phyloP scores from a whole-genome alignment of 2,113 vertebrate genomes.

The Arenaria interpres region DNA sequence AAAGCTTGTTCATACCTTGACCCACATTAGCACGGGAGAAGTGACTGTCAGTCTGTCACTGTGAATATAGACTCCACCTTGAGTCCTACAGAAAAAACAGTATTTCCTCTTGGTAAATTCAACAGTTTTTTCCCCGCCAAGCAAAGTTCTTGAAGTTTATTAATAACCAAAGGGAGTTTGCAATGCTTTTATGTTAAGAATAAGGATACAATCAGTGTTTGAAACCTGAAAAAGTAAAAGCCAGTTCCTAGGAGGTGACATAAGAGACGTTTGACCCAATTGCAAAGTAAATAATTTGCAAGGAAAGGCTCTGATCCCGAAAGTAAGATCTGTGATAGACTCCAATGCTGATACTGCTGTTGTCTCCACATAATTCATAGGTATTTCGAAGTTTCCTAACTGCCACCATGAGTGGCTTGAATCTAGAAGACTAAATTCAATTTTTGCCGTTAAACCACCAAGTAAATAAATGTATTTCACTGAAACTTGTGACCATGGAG shows the following conservation, averaged over 20 bases:
- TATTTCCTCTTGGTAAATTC: neutral
- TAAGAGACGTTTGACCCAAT: neutral
- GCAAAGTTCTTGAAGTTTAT: neutral
- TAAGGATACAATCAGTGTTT: neutral
- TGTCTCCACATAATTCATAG: neutral
- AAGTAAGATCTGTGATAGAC: neutral
- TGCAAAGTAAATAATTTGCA: neutral
- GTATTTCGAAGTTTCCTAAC: neutral
- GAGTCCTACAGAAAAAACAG: constrained; percentile 79
- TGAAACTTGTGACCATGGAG: neutral
- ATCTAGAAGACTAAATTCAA: neutral
- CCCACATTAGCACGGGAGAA: constrained; percentile 95
- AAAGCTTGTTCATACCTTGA: constrained; percentile 81
- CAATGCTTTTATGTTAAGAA: neutral
- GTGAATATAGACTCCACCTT: constrained; percentile 87
- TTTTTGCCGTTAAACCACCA: neutral
- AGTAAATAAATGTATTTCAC: neutral
- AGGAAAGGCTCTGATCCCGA: neutral
- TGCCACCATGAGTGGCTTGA: neutral
- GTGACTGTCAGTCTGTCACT: constrained; percentile 87
- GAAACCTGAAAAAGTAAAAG: neutral
- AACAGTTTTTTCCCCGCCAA: neutral
- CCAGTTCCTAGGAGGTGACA: neutral
- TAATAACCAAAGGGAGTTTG: neutral
- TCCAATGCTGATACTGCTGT: neutral